phyloP scores from a whole-genome alignment of 2,888 invertebrate genomes.

The Hypena proboscidalis region DNA sequence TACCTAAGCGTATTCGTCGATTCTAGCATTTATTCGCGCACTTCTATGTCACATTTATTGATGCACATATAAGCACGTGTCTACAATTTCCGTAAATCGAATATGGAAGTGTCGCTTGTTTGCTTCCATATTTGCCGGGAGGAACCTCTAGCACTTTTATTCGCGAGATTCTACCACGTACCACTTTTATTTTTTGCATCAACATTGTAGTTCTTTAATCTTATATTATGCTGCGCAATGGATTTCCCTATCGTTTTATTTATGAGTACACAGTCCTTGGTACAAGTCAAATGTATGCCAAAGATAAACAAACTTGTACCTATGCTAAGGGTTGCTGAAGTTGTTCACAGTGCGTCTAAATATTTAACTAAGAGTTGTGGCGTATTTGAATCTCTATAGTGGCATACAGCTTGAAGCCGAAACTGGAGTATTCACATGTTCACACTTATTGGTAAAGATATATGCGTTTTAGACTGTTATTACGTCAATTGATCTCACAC shows the following conservation, averaged over 20 bases:
- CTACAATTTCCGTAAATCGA: slow-evolving; percentile 45
- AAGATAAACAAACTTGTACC: slow-evolving; percentile 41
- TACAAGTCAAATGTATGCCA: slow-evolving; percentile 38
- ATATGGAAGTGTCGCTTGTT: slow-evolving; percentile 45
- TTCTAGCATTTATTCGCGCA: slow-evolving; percentile 18
- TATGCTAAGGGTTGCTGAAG: slow-evolving; percentile 30
- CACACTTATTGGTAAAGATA: too few relatives aligned
- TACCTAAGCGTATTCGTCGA: too few relatives aligned
- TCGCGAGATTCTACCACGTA: slow-evolving; percentile 14
- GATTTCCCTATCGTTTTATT: slow-evolving; percentile 28
- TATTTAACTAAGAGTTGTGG: slow-evolving; percentile 38
- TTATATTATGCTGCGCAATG: slow-evolving; percentile 28
- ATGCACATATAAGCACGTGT: slow-evolving; percentile 34
- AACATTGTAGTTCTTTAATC: slow-evolving; percentile 30
- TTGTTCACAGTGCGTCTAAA: slow-evolving; percentile 36
- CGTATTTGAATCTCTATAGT: slow-evolving; percentile 15
- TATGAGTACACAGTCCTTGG: slow-evolving; percentile 31
- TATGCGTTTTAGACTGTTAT: too few relatives aligned
- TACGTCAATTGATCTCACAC: too few relatives aligned
- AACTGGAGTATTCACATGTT: background rate
- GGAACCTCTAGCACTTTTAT: slow-evolving; percentile 17
- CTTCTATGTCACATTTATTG: slow-evolving; percentile 34
- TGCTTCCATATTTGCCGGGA: slow-evolving; percentile 38
- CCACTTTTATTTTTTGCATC: slow-evolving; percentile 26
- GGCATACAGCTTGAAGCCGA: slow-evolving; percentile 1